Evolutionary conservation across 2,888 invertebrate genomes (phyloP).

Genomic region (Aphidoletes aphidimyza): DNA sequence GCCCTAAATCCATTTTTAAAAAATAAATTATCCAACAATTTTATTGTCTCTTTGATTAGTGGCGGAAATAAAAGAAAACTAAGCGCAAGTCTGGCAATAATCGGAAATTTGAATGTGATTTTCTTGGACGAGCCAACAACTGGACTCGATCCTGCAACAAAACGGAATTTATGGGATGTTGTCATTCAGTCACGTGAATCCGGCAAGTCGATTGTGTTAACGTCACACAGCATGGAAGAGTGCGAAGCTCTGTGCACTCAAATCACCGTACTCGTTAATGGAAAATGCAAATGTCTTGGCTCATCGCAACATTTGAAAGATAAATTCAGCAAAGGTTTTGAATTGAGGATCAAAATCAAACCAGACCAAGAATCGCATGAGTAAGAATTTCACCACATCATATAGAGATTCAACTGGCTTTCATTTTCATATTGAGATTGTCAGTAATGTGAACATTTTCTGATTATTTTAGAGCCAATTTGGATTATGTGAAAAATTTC

Average conservation of each 20-base stretch:
- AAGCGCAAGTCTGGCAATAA: slow-evolving; percentile 76
- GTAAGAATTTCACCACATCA: neutral
- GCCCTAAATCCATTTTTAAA: slow-evolving; percentile 59
- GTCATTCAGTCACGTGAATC: slow-evolving; percentile 75
- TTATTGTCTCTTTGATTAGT: slow-evolving; percentile 65
- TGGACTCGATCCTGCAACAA: slow-evolving; percentile 70
- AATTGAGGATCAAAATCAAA: slow-evolving; percentile 67
- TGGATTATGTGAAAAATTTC: neutral
- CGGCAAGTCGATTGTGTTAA: slow-evolving; percentile 81
- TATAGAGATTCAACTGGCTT: too few relatives aligned
- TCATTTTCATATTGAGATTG: too few relatives aligned
- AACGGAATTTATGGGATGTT: slow-evolving; percentile 83
- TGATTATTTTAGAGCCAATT: neutral
- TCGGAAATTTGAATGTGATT: slow-evolving; percentile 76
- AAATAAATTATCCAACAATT: slow-evolving; percentile 69
- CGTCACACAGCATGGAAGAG: slow-evolving; percentile 89
- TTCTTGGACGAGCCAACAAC: slow-evolving; percentile 63
- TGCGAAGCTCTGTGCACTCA: slow-evolving; percentile 85
- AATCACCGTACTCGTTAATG: slow-evolving; percentile 85
- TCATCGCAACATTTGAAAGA: slow-evolving; percentile 81
- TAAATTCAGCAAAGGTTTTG: slow-evolving; percentile 71
- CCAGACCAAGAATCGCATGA: neutral
- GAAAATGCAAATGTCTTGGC: slow-evolving; percentile 78
- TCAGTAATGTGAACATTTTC: slow-evolving; percentile 75
- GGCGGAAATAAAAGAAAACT: slow-evolving; percentile 81